A percentile compares a stretch with the other conserved stretches of the same genome.
phyloP scores from a whole-genome alignment of 2,888 invertebrate genomes.

The Eupithecia tripunctaria region DNA sequence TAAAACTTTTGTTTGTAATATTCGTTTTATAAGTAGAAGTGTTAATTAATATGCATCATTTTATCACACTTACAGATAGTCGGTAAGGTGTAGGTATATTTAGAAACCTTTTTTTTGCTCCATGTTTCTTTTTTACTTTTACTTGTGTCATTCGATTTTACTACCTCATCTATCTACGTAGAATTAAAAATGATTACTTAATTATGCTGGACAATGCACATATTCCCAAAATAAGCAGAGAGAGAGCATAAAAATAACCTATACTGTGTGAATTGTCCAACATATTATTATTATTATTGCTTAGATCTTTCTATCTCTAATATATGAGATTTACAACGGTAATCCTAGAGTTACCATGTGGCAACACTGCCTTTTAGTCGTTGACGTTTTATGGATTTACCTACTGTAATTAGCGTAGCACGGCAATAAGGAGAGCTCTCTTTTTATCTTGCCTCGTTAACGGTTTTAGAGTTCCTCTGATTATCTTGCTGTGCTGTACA shows the following conservation, averaged over 20 bases:
- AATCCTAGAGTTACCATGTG: slow-evolving; percentile 41
- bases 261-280: too few species aligned
- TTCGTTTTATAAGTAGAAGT: not conserved
- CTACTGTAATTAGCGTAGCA: slow-evolving; percentile 58
- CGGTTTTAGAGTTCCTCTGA: slow-evolving; percentile 19
- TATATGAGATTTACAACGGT: not conserved
- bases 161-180: not conserved
- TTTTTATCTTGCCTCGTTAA: slow-evolving; percentile 44
- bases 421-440: slow-evolving; percentile 47
- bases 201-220: not conserved
- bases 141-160: not conserved
- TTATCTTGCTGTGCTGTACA: slow-evolving; percentile 19
- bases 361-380: slow-evolving; percentile 44
- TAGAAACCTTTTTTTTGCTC: not conserved
- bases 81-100: not conserved
- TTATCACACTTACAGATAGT: not conserved
- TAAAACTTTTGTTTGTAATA: not conserved
- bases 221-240: not conserved
- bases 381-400: slow-evolving; percentile 57
- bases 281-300: too few species aligned
- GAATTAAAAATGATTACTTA: not conserved
- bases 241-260: too few species aligned
- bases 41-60: not conserved
- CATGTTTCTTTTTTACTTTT: not conserved
- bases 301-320: not conserved